Conservation (phyloP, 1,140 invertebrate species). For the Brachionus sp. region DNA sequence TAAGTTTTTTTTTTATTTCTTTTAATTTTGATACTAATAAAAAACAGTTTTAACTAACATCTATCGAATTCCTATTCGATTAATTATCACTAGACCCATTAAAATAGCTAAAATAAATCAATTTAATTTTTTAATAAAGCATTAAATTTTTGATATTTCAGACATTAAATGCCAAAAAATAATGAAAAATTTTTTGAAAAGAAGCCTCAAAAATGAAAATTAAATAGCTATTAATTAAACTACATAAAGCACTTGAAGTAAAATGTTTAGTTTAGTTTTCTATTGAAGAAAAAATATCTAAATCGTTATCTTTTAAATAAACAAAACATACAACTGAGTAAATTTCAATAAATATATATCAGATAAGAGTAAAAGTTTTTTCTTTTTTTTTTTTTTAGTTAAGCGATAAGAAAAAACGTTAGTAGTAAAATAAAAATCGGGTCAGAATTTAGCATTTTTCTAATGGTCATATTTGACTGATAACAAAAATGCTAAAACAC, state of each 20-base stretch:
- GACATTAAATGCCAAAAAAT: too few species aligned
- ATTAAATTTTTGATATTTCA: background rate
- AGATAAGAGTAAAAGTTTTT: slow-evolving; percentile 9
- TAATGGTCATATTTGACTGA: slow-evolving; percentile 4
- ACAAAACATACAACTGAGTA: slow-evolving; percentile 43
- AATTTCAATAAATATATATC: slow-evolving; percentile 37
- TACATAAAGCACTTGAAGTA: background rate
- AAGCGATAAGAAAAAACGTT: slow-evolving; percentile 18
- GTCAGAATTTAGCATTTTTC: slow-evolving; percentile 11
- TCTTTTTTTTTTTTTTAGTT: background rate
- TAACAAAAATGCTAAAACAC: background rate
- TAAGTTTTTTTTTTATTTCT: too few species aligned
- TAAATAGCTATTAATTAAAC: slow-evolving; percentile 13
- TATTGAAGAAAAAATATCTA: background rate
- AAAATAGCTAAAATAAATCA: background rate
- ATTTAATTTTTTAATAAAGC: background rate
- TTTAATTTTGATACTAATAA: too few species aligned
- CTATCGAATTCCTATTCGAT: background rate
- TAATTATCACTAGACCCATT: background rate
- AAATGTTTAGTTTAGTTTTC: background rate
- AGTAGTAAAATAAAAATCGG: background rate
- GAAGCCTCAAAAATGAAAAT: background rate
- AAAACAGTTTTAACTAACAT: background rate
- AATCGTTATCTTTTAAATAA: slow-evolving; percentile 9
- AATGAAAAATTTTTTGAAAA: background rate